A percentile compares a stretch with the other conserved stretches of the same genome.
Evolutionary conservation across 2,113 vertebrate species (phyloP).

Genomic region (Oenanthe oenanthe): DNA sequence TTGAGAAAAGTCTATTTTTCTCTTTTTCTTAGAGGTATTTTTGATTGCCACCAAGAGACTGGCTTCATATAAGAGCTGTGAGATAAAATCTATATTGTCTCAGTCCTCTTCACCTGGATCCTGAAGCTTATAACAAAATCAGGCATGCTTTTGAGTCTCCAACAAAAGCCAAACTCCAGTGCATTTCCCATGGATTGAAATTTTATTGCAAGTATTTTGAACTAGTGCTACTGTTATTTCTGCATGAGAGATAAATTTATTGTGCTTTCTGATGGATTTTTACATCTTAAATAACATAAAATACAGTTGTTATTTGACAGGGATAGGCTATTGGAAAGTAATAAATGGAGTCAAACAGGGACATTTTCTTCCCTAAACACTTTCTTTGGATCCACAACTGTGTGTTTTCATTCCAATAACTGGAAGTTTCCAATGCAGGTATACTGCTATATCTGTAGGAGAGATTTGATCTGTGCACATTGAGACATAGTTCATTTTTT

Average conservation of each 20-base stretch:
- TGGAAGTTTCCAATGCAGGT: not conserved
- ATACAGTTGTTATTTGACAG: not conserved
- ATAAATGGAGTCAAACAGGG: not conserved
- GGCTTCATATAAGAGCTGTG: not conserved
- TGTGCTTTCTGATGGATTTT: slow-evolving; percentile 5
- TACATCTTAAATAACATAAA: not conserved
- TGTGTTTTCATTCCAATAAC: slow-evolving; percentile 31
- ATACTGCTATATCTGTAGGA: not conserved
- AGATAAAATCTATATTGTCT: not conserved
- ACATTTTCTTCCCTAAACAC: not conserved
- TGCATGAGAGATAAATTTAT: not conserved
- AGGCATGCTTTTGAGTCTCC: not conserved
- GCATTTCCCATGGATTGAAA: not conserved
- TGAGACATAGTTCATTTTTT: slow-evolving; percentile 47
- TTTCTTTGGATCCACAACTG: not conserved
- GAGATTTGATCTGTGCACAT: slow-evolving; percentile 36
- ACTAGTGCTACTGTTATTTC: not conserved
- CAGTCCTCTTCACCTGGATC: not conserved
- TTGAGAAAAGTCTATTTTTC: slow-evolving; percentile 6
- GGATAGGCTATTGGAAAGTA: not conserved
- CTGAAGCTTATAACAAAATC: not conserved
- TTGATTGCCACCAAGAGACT: not conserved
- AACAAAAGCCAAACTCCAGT: not conserved
- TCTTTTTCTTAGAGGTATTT: not conserved
- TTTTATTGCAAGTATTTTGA: not conserved